phyloP scores from a whole-genome alignment of 2,888 invertebrate genomes.

The Dasypolia templi region DNA sequence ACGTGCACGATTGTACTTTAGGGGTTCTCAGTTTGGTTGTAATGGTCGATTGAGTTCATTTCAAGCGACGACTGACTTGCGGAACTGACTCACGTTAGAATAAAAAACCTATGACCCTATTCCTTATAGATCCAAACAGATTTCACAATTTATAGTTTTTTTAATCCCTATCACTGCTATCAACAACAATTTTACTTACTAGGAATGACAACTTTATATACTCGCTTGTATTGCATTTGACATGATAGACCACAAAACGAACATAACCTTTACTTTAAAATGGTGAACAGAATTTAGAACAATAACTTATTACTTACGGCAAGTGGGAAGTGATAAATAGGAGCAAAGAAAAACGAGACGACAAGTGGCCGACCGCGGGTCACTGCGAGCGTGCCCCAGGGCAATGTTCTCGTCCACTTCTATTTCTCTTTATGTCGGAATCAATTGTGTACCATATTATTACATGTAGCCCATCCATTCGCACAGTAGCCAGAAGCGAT shows the following conservation, averaged over 20 bases:
- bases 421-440: constrained; percentile 61
- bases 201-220: constrained; percentile 36
- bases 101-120: constrained; percentile 15
- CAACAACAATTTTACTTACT: constrained; percentile 31
- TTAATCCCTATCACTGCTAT: constrained; percentile 9
- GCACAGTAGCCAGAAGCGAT: constrained; percentile 8
- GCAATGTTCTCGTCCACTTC: constrained; percentile 64
- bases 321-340: constrained; percentile 63
- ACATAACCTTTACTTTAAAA: constrained; percentile 49
- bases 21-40: constrained; percentile 8
- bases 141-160: constrained; percentile 33
- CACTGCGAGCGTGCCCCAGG: constrained; percentile 65
- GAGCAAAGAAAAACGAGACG: constrained; percentile 55
- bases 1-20: constrained; percentile 35
- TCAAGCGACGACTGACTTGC: too few species aligned
- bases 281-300: constrained; percentile 45
- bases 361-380: constrained; percentile 55
- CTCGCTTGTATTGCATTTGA: constrained; percentile 34
- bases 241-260: constrained; percentile 43
- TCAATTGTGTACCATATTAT: constrained; percentile 55
- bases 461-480: constrained; percentile 49
- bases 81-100: constrained; percentile 8
- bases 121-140: constrained; percentile 21
- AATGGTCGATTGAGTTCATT: constrained; percentile 4
- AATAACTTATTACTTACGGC: constrained; percentile 44